A percentile compares a stretch with the other conserved stretches of the same genome.
phyloP scores from a whole-genome alignment of 2,888 invertebrate species.

The Craniophora ligustri region DNA sequence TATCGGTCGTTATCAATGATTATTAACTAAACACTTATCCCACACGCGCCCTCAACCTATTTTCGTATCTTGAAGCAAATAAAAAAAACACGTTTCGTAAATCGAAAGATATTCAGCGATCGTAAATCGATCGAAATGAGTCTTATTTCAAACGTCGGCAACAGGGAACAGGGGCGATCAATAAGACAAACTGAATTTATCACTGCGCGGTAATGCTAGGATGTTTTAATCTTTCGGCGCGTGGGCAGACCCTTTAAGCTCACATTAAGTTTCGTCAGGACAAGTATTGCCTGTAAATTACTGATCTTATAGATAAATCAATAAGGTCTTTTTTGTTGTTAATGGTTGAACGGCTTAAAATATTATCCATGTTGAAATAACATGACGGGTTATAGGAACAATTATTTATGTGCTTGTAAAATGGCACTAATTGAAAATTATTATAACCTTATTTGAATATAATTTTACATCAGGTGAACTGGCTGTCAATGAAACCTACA shows the following conservation, averaged over 20 bases:
- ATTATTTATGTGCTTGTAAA: neutral
- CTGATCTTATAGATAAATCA: constrained; percentile 39
- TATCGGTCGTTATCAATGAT: neutral
- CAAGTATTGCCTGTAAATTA: constrained; percentile 38
- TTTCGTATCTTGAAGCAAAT: constrained; percentile 34
- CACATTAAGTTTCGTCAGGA: constrained; percentile 50
- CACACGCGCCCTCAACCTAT: constrained; percentile 38
- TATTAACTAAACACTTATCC: constrained; percentile 16
- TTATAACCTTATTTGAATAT: too few relatives aligned
- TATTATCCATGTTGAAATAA: neutral
- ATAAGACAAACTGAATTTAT: constrained; percentile 63
- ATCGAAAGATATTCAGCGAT: constrained; percentile 40
- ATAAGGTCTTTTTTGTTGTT: neutral
- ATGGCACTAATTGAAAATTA: too few relatives aligned
- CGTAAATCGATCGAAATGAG: constrained; percentile 56
- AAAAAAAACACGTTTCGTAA: constrained; percentile 33
- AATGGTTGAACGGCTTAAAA: neutral
- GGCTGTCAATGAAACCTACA: too few relatives aligned
- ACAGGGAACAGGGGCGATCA: constrained; percentile 60
- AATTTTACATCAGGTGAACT: too few relatives aligned
- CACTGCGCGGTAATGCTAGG: constrained; percentile 54
- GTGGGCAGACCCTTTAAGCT: constrained; percentile 55
- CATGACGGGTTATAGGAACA: neutral
- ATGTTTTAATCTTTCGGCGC: constrained; percentile 63
- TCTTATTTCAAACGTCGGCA: constrained; percentile 59